phyloP scores from a whole-genome alignment of 2,888 invertebrate species.

The Willowsia nigromaculata region DNA sequence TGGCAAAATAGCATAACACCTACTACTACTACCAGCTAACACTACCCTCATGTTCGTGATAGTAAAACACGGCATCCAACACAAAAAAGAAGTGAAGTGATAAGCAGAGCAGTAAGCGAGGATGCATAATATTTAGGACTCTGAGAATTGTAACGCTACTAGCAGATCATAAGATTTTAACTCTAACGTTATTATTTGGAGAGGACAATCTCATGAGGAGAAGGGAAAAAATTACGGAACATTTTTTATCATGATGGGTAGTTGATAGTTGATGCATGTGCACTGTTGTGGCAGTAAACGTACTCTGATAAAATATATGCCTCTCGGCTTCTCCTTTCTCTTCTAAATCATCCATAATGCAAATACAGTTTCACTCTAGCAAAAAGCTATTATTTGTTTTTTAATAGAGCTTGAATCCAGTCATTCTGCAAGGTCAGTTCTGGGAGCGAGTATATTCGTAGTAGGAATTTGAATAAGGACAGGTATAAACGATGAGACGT shows the following conservation, averaged over 20 bases:
- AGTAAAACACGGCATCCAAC: background rate
- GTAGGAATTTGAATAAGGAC: background rate
- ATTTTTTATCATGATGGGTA: background rate
- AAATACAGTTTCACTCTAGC: background rate
- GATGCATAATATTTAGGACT: no score
- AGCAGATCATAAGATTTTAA: background rate
- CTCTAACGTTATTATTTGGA: background rate
- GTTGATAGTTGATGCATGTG: background rate
- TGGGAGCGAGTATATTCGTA: background rate
- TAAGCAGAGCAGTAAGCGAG: background rate
- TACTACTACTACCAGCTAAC: background rate
- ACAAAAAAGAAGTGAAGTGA: background rate
- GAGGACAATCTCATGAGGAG: background rate
- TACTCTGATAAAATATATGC: background rate
- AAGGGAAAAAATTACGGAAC: conserved; percentile 13
- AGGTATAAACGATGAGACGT: conserved; percentile 43
- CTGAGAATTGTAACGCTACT: background rate
- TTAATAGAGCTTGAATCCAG: background rate
- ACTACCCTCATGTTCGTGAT: conserved; percentile 1
- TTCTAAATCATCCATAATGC: background rate
- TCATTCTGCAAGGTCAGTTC: conserved; percentile 59
- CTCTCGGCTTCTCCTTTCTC: background rate
- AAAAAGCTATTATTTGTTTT: background rate
- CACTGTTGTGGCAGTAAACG: background rate
- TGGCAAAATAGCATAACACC: background rate